Evolutionary conservation across 1,140 invertebrate species (phyloP), one percentile per base, ranked within the genome.

Genomic region (Magallana ariakensis): DNA sequence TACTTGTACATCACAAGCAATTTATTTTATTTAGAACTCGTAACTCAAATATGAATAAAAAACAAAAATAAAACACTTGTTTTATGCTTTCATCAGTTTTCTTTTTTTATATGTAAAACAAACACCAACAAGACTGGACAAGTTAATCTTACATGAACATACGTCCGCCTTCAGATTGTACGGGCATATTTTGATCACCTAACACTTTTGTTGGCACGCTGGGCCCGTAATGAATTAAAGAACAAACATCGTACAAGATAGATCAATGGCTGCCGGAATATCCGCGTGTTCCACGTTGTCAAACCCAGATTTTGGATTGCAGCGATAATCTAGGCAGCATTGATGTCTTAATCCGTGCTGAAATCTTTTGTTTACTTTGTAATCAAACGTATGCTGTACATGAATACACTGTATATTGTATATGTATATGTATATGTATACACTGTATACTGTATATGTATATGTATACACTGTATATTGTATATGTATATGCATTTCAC

Each of bases 181-280:
- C 33, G 66, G 8, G 15, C 66, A 75, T 75, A 33, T 11, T 75
- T 75, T 75, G 22, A 19, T 75, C 19, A 75, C 66, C 66, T 75
- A 75, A 26, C 22, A 75, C 66, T 22, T 9, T 11, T 19, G 9
- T 19, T 1, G 22, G 10, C 11, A 9, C 22, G 19, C 26, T 75
- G 22, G 66, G 26, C 26, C 10, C 33, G 5, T 33, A 75, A 26
- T 62, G 22, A 26, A 19, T 26, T 33, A 75, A 26, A 22, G 15
- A 75, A 75, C 66, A 75, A 75, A 33, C 66, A 22, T 1, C 11
- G 33, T 8, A 26, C 22, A 26, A 26, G 22, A 75, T 75, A 19
- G 4, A 75, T 26, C 66, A 19, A 0, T 62, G 15, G 7, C 19
- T 62, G 58, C 8, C 15, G 58, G 19, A 6, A 62, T 15, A 15